Conservation (phyloP, 2,113 vertebrate genomes). For the Cisticola juncidis region DNA sequence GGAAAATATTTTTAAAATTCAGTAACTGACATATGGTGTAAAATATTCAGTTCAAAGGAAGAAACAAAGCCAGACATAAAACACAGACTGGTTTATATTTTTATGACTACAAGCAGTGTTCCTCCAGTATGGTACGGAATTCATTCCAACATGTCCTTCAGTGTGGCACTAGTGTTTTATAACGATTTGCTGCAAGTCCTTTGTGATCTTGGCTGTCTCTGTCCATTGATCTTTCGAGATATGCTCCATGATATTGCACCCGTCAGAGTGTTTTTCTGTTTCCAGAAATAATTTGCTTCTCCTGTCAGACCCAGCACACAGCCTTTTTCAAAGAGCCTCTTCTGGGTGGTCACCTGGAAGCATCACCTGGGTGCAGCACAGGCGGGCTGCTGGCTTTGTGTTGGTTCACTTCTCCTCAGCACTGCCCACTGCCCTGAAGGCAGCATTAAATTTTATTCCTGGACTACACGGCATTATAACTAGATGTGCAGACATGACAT, state of each 20-base stretch:
- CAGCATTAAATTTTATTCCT: not conserved
- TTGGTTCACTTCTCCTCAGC: not conserved
- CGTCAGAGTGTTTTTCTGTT: not conserved
- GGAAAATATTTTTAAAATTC: constrained; percentile 5
- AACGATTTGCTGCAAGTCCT: not conserved
- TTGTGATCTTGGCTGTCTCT: not conserved
- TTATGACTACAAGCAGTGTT: not conserved
- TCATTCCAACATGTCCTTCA: not conserved
- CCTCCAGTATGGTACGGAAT: not conserved
- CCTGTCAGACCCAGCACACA: not conserved
- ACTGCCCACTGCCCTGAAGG: not conserved
- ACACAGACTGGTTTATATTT: not conserved
- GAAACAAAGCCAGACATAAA: constrained; percentile 19
- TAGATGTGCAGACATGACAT: not conserved
- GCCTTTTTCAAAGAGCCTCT: not conserved
- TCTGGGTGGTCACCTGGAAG: not conserved
- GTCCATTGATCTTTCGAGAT: not conserved
- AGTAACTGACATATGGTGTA: not conserved
- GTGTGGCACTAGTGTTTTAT: not conserved
- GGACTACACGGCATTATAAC: not conserved
- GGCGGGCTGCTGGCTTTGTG: not conserved
- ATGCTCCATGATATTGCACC: not conserved
- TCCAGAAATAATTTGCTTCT: constrained; percentile 7
- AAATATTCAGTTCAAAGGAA: constrained; percentile 21
- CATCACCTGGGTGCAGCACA: not conserved